These are phyloP conservation scores for Drosophila nigromelanica DNA, from an alignment of 1,140 invertebrate genomes.

Conservation along the genomic window DNA sequence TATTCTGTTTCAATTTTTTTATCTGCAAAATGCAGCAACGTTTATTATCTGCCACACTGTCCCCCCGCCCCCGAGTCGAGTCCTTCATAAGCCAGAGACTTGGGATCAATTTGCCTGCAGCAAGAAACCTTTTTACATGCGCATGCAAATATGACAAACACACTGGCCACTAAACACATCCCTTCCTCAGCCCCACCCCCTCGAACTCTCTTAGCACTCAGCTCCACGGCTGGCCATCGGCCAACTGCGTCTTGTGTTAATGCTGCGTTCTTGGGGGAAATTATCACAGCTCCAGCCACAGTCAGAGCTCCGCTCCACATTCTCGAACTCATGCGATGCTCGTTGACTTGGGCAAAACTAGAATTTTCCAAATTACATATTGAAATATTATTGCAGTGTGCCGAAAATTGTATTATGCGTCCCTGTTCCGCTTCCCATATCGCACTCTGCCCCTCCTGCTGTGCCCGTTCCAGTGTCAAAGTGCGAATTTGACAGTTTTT, in stretches of 20 bases:
- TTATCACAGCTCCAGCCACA: constrained; percentile 63
- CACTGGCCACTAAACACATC: constrained; percentile 29
- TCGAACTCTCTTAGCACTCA: constrained; percentile 39
- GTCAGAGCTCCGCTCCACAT: not conserved
- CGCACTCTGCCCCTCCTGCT: not conserved
- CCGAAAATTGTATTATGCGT: constrained; percentile 60
- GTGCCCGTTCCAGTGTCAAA: constrained; percentile 35
- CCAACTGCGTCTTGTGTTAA: constrained; percentile 76
- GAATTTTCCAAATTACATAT: constrained; percentile 81
- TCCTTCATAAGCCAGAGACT: constrained; percentile 78
- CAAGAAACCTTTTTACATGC: constrained; percentile 78
- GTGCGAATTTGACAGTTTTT: constrained; percentile 77
- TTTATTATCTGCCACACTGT: constrained; percentile 61
- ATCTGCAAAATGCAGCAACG: constrained; percentile 44
- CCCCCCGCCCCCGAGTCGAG: constrained; percentile 29
- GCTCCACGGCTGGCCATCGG: constrained; percentile 55
- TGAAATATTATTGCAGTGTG: constrained; percentile 81
- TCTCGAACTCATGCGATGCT: constrained; percentile 1
- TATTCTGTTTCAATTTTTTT: not conserved
- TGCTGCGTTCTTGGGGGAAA: constrained; percentile 79
- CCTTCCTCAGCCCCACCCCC: constrained; percentile 1
- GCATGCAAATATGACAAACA: constrained; percentile 82
- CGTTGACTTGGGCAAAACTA: too few species aligned
- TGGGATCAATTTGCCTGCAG: constrained; percentile 81
- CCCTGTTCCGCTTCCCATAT: not conserved